These are phyloP conservation scores for Tenualosa thibaudeaui DNA, from an alignment of 2,797 vertebrate species.

Conservation along the genomic window DNA sequence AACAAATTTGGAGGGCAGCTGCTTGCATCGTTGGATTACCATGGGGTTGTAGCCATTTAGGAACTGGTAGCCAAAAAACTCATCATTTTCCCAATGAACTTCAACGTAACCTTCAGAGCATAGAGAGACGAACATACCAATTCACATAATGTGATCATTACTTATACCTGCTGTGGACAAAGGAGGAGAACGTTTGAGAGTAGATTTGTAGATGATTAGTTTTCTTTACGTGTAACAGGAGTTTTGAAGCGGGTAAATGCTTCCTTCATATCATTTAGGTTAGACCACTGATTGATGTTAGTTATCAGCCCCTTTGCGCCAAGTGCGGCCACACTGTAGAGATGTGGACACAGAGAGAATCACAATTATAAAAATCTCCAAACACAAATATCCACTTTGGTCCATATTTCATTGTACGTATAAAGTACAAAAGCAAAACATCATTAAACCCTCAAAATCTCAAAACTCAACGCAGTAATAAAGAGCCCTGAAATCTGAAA, in stretches of 20 bases:
- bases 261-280: background rate
- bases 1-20: slow-evolving; percentile 57
- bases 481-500: too few species aligned
- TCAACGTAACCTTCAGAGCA: slow-evolving; percentile 56
- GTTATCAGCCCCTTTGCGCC: background rate
- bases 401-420: background rate
- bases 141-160: too few species aligned
- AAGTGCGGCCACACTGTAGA: background rate
- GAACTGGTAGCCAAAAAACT: slow-evolving; percentile 67
- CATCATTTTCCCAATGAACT: slow-evolving; percentile 67
- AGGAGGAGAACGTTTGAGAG: too few species aligned
- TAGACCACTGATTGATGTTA: background rate
- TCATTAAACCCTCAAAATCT: too few species aligned
- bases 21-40: slow-evolving; percentile 57
- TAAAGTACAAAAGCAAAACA: too few species aligned
- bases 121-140: background rate
- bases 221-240: background rate
- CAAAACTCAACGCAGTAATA: too few species aligned
- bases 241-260: background rate
- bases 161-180: too few species aligned
- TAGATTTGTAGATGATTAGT: background rate
- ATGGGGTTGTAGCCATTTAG: slow-evolving; percentile 64
- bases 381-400: too few species aligned
- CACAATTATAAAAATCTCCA: too few species aligned
- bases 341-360: background rate